Percentiles rank a stretch among this genome's conserved stretches.
Conservation (phyloP, 1,140 invertebrate species). For the Argopecten irradians region DNA sequence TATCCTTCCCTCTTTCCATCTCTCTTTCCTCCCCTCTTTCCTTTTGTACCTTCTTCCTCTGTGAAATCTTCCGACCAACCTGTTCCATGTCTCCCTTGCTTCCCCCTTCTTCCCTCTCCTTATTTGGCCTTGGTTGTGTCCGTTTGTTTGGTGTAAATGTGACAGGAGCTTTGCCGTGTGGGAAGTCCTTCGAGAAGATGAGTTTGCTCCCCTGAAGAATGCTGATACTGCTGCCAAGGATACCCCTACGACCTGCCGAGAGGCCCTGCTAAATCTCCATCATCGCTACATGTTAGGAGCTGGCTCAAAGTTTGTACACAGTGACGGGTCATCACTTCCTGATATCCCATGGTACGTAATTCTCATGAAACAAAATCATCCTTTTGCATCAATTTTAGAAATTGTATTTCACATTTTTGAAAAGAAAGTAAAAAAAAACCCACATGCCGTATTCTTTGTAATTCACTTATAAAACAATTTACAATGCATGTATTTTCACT, state of each 20-base stretch:
- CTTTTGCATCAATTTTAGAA: no score
- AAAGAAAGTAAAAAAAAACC: no score
- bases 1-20: not conserved
- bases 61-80: not conserved
- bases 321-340: constrained; percentile 77
- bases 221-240: constrained; percentile 90
- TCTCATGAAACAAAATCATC: constrained; percentile 19
- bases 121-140: constrained; percentile 58
- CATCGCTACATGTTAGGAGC: constrained; percentile 89
- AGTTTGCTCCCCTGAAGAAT: constrained; percentile 99
- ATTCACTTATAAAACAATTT: not conserved
- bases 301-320: constrained; percentile 84
- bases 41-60: not conserved
- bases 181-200: constrained; percentile 93
- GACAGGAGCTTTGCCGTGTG: constrained; percentile 91
- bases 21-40: not conserved
- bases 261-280: constrained; percentile 89
- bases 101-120: not conserved
- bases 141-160: constrained; percentile 69
- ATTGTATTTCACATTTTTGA: not conserved
- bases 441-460: not conserved
- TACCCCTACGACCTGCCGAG: constrained; percentile 90
- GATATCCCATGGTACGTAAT: constrained; percentile 78
- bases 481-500: not conserved
- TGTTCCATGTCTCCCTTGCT: constrained; percentile 27